Percentiles rank a stretch among this genome's conserved stretches.
Evolutionary conservation across 1,140 invertebrate species (phyloP).

Genomic region (Glomeris maerens): DNA sequence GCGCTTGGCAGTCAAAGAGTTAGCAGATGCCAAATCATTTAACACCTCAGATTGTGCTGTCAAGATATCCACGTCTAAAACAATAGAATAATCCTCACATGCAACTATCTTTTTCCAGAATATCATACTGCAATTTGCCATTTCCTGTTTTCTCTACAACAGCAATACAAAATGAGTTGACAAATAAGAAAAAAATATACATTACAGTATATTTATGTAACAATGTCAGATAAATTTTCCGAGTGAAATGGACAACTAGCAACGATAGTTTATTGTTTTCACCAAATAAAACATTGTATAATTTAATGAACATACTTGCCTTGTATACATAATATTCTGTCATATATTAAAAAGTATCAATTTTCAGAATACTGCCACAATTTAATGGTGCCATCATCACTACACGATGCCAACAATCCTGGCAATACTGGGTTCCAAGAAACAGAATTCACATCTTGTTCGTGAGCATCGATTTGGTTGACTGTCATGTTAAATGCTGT

Average conservation of each 20-base stretch:
- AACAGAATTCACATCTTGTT: constrained; percentile 84
- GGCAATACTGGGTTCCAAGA: constrained; percentile 70
- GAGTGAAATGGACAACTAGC: not conserved
- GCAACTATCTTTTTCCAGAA: too few relatives aligned
- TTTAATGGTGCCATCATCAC: constrained; percentile 85
- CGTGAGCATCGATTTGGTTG: constrained; percentile 66
- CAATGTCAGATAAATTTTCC: not conserved
- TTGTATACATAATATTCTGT: constrained; percentile 1
- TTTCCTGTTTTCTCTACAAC: too few relatives aligned
- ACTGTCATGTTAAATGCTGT: too few relatives aligned
- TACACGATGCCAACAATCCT: constrained; percentile 68
- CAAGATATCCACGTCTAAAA: too few relatives aligned
- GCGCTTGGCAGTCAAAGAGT: too few relatives aligned
- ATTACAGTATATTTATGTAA: not conserved
- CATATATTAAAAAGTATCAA: too few relatives aligned
- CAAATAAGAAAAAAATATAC: not conserved
- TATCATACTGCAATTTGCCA: too few relatives aligned
- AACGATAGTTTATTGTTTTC: not conserved
- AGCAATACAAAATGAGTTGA: too few relatives aligned
- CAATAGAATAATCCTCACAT: too few relatives aligned
- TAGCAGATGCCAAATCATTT: too few relatives aligned
- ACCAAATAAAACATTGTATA: not conserved
- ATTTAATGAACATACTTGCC: not conserved
- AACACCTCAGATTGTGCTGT: too few relatives aligned
- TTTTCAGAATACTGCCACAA: constrained; percentile 54